These are phyloP conservation scores for Drosophila carrolli DNA, from an alignment of 1,140 invertebrate genomes.

Conservation along the genomic window DNA sequence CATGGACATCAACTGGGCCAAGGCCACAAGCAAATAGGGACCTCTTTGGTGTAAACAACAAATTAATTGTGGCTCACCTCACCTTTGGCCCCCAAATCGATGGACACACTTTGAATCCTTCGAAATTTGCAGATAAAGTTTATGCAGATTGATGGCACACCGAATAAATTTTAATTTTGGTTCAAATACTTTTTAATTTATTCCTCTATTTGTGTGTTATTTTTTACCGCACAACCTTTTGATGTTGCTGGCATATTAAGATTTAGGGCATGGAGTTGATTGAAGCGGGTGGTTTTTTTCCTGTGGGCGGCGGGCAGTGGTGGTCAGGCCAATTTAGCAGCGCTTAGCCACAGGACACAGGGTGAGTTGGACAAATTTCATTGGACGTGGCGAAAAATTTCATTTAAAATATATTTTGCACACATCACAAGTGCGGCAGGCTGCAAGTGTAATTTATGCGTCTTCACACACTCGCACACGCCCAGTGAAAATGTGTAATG, in stretches of 20 bases:
- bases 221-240: slow-evolving; percentile 28
- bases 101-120: slow-evolving; percentile 5
- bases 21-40: slow-evolving; percentile 33
- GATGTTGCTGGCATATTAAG: slow-evolving; percentile 35
- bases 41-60: slow-evolving; percentile 30
- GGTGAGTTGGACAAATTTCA: slow-evolving; percentile 54
- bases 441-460: slow-evolving; percentile 80
- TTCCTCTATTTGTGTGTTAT: slow-evolving; percentile 18
- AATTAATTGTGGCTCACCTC: slow-evolving; percentile 41
- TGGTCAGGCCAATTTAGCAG: slow-evolving; percentile 65
- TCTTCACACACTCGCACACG: slow-evolving; percentile 45
- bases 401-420: slow-evolving; percentile 49
- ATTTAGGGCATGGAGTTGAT: slow-evolving; percentile 45
- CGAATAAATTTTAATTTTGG: slow-evolving; percentile 32
- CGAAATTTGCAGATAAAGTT: slow-evolving; percentile 2
- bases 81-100: slow-evolving; percentile 26
- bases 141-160: slow-evolving; percentile 33
- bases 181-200: slow-evolving; percentile 38
- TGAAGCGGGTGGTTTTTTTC: slow-evolving; percentile 14
- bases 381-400: slow-evolving; percentile 64
- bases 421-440: slow-evolving; percentile 52
- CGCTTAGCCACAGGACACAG: slow-evolving; percentile 53
- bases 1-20: slow-evolving; percentile 27
- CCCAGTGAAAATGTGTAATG: slow-evolving; percentile 73
- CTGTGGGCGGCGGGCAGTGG: neutral